Conservation (phyloP, 2,797 vertebrate species). For the Melanotaenia pygmaea region DNA sequence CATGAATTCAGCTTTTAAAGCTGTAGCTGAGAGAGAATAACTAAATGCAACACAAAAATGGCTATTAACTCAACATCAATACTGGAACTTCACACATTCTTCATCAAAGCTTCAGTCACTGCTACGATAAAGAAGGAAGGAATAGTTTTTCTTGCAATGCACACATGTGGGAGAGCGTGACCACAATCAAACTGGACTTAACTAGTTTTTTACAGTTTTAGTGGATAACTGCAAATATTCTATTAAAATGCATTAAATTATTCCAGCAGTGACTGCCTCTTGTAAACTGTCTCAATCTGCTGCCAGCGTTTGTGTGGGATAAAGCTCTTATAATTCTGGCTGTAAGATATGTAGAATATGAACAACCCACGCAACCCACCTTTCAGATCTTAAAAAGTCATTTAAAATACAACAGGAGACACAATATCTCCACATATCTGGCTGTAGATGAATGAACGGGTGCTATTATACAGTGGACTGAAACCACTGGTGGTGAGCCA, state of each 20-base stretch:
- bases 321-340: slow-evolving; percentile 20
- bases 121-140: slow-evolving; percentile 14
- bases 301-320: slow-evolving; percentile 33
- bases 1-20: background rate
- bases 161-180: slow-evolving; percentile 7
- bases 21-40: background rate
- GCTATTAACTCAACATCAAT: background rate
- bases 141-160: background rate
- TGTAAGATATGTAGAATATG: slow-evolving; percentile 21
- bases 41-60: background rate
- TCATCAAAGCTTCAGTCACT: slow-evolving; percentile 4
- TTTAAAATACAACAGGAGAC: background rate
- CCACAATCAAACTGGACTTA: slow-evolving; percentile 34
- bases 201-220: slow-evolving; percentile 16
- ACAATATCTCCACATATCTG: background rate
- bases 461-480: background rate
- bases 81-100: background rate
- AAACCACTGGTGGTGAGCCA: background rate
- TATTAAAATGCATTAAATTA: slow-evolving; percentile 18
- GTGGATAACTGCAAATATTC: slow-evolving; percentile 22
- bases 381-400: background rate
- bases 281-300: slow-evolving; percentile 46
- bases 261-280: slow-evolving; percentile 24
- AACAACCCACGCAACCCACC: slow-evolving; percentile 1
- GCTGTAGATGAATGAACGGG: background rate